Evolutionary conservation across 1,140 invertebrate genomes (phyloP), one percentile per base, ranked within the genome.

Genomic region (Dendroctonus valens): DNA sequence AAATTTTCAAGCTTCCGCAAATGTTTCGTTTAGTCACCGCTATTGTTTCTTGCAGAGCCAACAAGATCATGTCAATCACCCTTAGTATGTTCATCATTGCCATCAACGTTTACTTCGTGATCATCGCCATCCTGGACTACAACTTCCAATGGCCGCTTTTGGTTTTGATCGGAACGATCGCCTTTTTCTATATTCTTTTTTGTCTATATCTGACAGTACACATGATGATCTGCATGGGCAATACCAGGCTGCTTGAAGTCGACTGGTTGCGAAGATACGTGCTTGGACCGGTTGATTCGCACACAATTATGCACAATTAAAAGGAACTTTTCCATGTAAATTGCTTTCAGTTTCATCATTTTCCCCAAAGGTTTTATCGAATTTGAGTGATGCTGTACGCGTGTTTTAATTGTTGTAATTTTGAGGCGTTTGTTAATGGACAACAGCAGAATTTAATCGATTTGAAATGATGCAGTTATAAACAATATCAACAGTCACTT

Each of bases 11-110:
- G 37, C 5, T 39, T 38, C 38, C 14, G 37, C 40, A 38, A 41
- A 15, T 41, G 39, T 38, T 55, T 41, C 41, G 37, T 8, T 52
- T 26, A 26, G 26, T 26, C 26, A 26, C 3, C 26, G 26, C 26
- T 26, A 5, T 26, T 52, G 50, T 9, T 9, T 41, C 39, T 41
- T 55, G 39, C 41, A 67, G 57, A 39, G 54, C 42, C 15, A 65
- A 65, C 48, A 65, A 65, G 38, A 65, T 65, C 9, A 65, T 65
- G 63, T 65, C 63, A n/a, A 65, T 65, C 9, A 42, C 55, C 5
- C 12, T 65, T 6, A 67, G 65, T 26, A n/a, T 67, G 7, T 46
- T 14, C 7, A 49, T 67, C 8, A 67, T 67, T 3, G 65, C 37
- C 44, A 62, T 67, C 37, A 67, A 67, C 37, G 44, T 50, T 14